These are phyloP conservation scores for Rotaria magnacalcarata DNA, from an alignment of 2,888 invertebrate genomes.

Conservation along the genomic window DNA sequence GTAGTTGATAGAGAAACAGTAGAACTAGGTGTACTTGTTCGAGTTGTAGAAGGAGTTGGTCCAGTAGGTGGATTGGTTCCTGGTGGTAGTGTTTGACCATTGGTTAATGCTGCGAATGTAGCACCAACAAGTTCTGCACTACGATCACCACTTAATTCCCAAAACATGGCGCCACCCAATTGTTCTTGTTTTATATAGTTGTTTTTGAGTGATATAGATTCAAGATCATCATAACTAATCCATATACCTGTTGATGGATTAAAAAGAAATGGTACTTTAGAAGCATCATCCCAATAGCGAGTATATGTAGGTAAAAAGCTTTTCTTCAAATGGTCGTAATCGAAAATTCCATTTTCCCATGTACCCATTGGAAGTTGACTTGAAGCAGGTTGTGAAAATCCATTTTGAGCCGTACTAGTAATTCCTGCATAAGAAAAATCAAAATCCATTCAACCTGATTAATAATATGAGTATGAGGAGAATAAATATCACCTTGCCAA, in stretches of 20 bases:
- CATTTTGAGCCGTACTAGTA: slow-evolving; percentile 13
- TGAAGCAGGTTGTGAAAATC: neutral
- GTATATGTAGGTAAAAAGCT: neutral
- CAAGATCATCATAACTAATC: slow-evolving; percentile 14
- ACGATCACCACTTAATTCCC: slow-evolving; percentile 29
- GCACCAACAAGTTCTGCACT: neutral
- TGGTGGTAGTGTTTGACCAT: neutral
- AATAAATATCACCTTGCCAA: slow-evolving; percentile 2
- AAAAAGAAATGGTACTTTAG: neutral
- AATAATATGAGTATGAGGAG: neutral
- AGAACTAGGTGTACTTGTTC: neutral
- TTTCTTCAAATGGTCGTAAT: slow-evolving; percentile 8
- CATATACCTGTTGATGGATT: slow-evolving; percentile 28
- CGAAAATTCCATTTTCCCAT: slow-evolving; percentile 20
- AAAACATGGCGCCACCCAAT: neutral
- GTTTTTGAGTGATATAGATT: slow-evolving; percentile 1
- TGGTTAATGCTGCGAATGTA: neutral
- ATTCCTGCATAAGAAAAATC: neutral
- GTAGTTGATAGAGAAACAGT: neutral
- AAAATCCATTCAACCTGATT: neutral
- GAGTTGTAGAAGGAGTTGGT: neutral
- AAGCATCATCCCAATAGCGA: slow-evolving; percentile 22
- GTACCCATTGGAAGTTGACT: slow-evolving; percentile 3
- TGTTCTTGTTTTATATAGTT: neutral
- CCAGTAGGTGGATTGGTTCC: neutral